Conservation (phyloP, 1,140 invertebrate genomes). For the Zeugodacus cucurbitae region DNA sequence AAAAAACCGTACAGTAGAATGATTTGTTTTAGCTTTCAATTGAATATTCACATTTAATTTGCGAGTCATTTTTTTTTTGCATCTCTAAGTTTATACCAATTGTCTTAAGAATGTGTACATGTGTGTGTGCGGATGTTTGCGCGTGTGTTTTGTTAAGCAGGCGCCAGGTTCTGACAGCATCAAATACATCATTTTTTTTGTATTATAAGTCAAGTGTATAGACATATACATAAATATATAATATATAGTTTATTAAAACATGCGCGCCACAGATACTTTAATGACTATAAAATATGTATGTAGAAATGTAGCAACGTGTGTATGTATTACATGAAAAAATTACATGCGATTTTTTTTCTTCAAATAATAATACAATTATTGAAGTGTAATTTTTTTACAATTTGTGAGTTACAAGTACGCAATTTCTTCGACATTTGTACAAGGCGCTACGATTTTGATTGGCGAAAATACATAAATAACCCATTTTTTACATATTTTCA, state of each 20-base stretch:
- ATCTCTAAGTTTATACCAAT: not conserved
- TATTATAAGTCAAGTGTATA: not conserved
- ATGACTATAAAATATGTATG: too few relatives aligned
- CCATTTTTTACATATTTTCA: too few relatives aligned
- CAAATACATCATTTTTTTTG: not conserved
- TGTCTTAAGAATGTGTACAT: not conserved
- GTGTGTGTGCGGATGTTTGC: conserved; percentile 1
- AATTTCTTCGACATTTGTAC: too few relatives aligned
- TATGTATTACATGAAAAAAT: not conserved
- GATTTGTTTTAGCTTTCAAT: conserved; percentile 6
- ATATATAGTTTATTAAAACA: too few relatives aligned
- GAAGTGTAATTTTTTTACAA: not conserved
- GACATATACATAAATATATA: not conserved
- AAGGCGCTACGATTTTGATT: too few relatives aligned
- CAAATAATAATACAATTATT: not conserved
- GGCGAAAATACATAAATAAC: too few relatives aligned
- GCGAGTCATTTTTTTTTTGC: not conserved
- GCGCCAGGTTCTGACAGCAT: conserved; percentile 2
- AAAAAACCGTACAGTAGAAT: not conserved
- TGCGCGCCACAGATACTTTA: too few relatives aligned
- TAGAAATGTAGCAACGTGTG: too few relatives aligned
- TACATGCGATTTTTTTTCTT: not conserved
- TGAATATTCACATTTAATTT: conserved; percentile 21
- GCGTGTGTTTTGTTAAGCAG: conserved; percentile 7
- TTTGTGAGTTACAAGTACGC: not conserved